These are phyloP conservation scores for Sinohyriopsis cumingii DNA, from an alignment of 2,888 invertebrate genomes.

Conservation along the genomic window DNA sequence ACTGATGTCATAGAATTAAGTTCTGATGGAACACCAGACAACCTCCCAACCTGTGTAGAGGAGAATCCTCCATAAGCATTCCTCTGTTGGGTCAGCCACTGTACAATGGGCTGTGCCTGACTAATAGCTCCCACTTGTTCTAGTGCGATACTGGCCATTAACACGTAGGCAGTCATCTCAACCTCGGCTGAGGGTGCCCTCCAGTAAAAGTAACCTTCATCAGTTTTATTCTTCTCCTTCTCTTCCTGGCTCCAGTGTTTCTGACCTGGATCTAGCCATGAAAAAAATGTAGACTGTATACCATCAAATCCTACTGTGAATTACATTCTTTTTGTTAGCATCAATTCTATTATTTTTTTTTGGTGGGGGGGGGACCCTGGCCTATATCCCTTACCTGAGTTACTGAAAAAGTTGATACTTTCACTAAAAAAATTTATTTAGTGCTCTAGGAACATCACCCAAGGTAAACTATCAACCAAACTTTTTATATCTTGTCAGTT, in stretches of 20 bases:
- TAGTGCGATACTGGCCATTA: conserved; percentile 79
- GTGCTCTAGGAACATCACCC: no score
- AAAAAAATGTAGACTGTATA: background rate
- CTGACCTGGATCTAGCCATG: conserved; percentile 73
- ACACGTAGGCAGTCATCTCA: conserved; percentile 90
- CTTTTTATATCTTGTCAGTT: no score
- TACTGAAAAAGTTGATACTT: no score
- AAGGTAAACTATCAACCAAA: no score
- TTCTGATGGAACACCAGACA: no score
- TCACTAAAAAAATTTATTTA: no score
- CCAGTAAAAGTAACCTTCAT: conserved; percentile 35
- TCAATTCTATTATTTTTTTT: no score
- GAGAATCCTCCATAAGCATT: conserved; percentile 76
- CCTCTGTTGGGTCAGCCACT: conserved; percentile 83
- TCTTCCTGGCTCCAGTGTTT: conserved; percentile 86
- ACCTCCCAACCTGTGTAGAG: conserved; percentile 77
- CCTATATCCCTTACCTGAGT: no score
- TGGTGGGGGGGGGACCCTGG: no score
- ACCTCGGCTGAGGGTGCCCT: conserved; percentile 83
- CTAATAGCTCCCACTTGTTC: conserved; percentile 53
- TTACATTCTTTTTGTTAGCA: no score
- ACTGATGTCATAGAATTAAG: no score
- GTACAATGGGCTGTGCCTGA: conserved; percentile 76
- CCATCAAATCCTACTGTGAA: no score
- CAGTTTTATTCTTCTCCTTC: conserved; percentile 8